Evolutionary conservation across 2,888 invertebrate species (phyloP), one percentile per base, ranked within the genome.

Genomic region (Drosophila nr. medialis): DNA sequence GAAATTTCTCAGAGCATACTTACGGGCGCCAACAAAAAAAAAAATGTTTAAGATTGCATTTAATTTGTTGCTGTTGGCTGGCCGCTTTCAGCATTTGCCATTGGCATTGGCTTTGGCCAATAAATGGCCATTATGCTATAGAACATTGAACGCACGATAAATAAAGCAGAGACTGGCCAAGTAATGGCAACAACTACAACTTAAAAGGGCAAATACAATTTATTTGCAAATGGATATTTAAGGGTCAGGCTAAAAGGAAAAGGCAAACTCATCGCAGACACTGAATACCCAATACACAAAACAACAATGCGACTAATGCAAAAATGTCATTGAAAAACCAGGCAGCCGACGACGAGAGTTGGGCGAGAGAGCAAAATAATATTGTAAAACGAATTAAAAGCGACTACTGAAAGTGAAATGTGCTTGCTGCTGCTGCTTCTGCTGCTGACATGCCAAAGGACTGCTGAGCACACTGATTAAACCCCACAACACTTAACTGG

Each of bases 191-290:
- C 77, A 67, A 30, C 40, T 49, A 59, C 69, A 76, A 65, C 68
- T 69, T 56, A 56, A 81, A 85, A 77, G 77, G 70, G 64, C 75
- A 77, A 80, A 83, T 72, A 80, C 86, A 83, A 87, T 87, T 87
- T 89, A 88, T 90, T 89, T 87, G 83, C 88, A 89, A 87, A 88
- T 89, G 88, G 83, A 86, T 89, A 87, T 88, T 87, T 80, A 88
- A 85, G 90, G 86, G 90, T 87, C 90, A 83, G 64, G 49, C 48
- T 53, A 79, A 70, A 78, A 64, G 64, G 56, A 54, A 61, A 64
- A 65, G 29, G 50, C 69, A 32, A 58, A 61, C 30, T 58, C 64
- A 64, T 5, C 36, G 54, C 38, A 59, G 56, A 64, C 24, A 34
- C 32, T 42, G 50, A 69, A 59, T 29, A 18, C 51, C 51, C 42